Percentiles rank a stretch among this genome's conserved stretches.
These are phyloP conservation scores for Pseudochaenichthys georgianus DNA, from an alignment of 2,797 vertebrate genomes.

Conservation along the genomic window DNA sequence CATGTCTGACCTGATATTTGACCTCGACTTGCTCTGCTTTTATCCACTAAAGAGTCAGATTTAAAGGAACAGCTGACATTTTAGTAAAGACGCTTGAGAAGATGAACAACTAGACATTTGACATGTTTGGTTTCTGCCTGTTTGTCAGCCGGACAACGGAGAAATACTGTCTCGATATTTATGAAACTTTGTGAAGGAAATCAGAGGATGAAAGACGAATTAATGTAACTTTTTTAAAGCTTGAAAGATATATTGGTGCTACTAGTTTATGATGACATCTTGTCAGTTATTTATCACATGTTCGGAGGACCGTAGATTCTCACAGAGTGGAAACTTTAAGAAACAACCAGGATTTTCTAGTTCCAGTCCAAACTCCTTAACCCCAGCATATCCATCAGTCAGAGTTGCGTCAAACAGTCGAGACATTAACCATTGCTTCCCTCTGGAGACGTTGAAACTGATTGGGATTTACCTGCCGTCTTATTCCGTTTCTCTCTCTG, in stretches of 20 bases:
- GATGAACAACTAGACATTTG: background rate
- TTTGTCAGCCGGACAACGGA: no score
- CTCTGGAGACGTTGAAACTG: background rate
- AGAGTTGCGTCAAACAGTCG: background rate
- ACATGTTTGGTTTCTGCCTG: background rate
- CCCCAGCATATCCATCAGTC: background rate
- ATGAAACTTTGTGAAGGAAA: no score
- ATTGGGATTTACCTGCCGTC: constrained; percentile 9
- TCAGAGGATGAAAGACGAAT: no score
- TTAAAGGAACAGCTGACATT: constrained; percentile 43
- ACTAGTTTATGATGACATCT: no score
- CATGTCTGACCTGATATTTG: constrained; percentile 59
- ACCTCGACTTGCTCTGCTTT: constrained; percentile 27
- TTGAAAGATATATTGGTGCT: no score
- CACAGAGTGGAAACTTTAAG: no score
- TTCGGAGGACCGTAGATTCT: no score
- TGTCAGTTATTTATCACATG: no score
- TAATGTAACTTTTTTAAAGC: no score
- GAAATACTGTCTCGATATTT: no score
- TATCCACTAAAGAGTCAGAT: background rate
- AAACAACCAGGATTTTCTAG: background rate
- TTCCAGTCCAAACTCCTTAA: background rate
- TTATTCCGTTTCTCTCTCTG: no score
- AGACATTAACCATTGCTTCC: background rate
- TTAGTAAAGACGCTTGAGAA: background rate